Evolutionary conservation across 2,113 vertebrate genomes (phyloP).

Genomic region (Ia io): DNA sequence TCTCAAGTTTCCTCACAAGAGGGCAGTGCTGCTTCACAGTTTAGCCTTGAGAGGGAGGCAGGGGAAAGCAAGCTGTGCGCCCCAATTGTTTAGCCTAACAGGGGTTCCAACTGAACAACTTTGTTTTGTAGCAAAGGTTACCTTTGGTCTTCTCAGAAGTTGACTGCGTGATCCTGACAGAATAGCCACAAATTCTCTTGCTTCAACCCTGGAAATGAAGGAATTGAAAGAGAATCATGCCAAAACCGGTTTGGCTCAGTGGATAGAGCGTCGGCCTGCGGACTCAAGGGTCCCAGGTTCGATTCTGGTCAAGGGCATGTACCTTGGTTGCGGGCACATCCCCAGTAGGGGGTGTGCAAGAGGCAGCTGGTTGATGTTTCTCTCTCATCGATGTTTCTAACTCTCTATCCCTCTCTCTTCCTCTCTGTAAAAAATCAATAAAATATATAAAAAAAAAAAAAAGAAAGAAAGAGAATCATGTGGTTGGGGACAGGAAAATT

Average conservation of each 20-base stretch:
- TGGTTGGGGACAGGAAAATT: background rate
- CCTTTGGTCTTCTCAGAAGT: background rate
- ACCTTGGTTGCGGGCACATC: too few relatives aligned
- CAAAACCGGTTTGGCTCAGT: too few relatives aligned
- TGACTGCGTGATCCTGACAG: background rate
- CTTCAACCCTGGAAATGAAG: background rate
- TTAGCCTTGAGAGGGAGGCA: rapidly evolving
- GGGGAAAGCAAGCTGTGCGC: background rate
- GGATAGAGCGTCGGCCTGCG: too few relatives aligned
- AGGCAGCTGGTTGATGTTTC: too few relatives aligned
- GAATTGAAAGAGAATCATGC: background rate
- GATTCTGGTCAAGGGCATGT: too few relatives aligned
- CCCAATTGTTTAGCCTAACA: background rate
- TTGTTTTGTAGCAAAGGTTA: background rate
- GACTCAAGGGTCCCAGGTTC: too few relatives aligned
- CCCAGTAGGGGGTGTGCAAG: too few relatives aligned
- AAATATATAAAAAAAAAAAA: too few relatives aligned
- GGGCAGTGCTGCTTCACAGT: constrained; percentile 17
- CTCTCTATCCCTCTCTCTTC: too few relatives aligned
- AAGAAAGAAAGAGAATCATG: background rate
- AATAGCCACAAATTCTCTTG: background rate
- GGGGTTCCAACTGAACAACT: background rate
- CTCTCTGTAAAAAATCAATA: too few relatives aligned
- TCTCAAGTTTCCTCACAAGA: constrained; percentile 30
- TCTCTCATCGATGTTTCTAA: too few relatives aligned